A percentile compares a stretch with the other conserved stretches of the same genome.
These are phyloP conservation scores for Astyanax mexicanus DNA, from an alignment of 2,797 vertebrate species.

Conservation along the genomic window DNA sequence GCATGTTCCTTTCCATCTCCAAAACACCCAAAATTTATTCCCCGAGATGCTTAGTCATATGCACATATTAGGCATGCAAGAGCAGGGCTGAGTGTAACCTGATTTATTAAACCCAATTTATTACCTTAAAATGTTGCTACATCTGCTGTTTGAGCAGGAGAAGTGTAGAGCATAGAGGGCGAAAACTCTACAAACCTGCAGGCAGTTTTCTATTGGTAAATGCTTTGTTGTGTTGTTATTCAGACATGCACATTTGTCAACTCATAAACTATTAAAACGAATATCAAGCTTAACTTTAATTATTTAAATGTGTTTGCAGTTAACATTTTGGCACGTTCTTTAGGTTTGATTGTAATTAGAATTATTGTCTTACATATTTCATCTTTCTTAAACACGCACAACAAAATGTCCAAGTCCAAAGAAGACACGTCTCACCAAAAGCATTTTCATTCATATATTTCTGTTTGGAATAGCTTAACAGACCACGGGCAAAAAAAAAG, in stretches of 20 bases:
- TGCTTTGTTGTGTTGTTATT: not conserved
- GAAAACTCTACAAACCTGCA: not conserved
- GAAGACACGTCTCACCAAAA: constrained; percentile 43
- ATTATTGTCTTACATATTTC: no score
- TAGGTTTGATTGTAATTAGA: no score
- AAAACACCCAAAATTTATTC: not conserved
- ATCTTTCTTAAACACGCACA: no score
- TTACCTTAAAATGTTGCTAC: not conserved
- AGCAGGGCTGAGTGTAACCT: not conserved
- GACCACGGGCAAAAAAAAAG: constrained; percentile 48
- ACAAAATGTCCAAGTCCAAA: no score
- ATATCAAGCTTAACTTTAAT: no score
- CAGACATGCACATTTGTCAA: no score
- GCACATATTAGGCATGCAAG: not conserved
- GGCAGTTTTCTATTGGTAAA: not conserved
- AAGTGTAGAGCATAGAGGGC: not conserved
- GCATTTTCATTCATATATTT: constrained; percentile 57
- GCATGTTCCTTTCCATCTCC: not conserved
- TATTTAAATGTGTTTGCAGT: no score
- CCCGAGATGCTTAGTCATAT: not conserved
- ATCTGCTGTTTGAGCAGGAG: not conserved
- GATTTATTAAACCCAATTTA: constrained; percentile 10
- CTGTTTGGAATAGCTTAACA: constrained; percentile 58
- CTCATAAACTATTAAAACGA: no score
- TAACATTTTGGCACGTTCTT: no score